phyloP scores from a whole-genome alignment of 2,888 invertebrate genomes.

The Diarsia rubi region DNA sequence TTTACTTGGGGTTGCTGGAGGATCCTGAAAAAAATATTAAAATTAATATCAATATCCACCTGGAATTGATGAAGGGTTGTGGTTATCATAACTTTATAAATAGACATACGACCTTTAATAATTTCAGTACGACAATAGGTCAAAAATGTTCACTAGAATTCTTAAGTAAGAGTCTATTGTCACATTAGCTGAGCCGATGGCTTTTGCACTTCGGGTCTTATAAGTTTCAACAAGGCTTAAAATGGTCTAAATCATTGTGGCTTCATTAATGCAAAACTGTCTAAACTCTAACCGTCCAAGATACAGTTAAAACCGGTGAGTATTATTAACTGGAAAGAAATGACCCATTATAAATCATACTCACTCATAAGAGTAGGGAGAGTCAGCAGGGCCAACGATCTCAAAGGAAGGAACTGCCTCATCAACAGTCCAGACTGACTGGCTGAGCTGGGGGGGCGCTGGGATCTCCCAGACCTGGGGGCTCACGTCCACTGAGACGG shows the following conservation, averaged over 20 bases:
- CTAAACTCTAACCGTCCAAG: background rate
- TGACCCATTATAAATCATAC: constrained; percentile 1
- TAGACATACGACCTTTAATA: background rate
- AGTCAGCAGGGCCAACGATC: constrained; percentile 2
- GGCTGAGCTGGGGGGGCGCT: constrained; percentile 15
- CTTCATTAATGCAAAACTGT: background rate
- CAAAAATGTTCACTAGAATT: background rate
- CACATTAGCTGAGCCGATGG: too few species aligned
- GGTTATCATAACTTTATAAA: background rate
- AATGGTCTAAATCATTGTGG: background rate
- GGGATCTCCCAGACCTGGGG: constrained; percentile 30
- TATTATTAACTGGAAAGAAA: background rate
- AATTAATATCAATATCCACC: background rate
- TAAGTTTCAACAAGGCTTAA: background rate
- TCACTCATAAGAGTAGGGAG: constrained; percentile 42
- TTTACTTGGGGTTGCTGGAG: constrained; percentile 14
- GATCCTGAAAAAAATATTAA: constrained; percentile 26
- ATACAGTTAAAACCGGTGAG: background rate
- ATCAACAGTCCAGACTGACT: constrained; percentile 25
- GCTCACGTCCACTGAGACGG: constrained; percentile 31
- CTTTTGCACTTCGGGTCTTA: background rate
- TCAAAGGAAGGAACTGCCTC: constrained; percentile 26
- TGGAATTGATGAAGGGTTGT: background rate
- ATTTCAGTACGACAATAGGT: background rate
- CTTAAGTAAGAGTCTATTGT: background rate